Percentiles rank a stretch among this genome's conserved stretches.
Conservation (phyloP, 2,113 vertebrate species). For the Protomyctophum bolini region DNA sequence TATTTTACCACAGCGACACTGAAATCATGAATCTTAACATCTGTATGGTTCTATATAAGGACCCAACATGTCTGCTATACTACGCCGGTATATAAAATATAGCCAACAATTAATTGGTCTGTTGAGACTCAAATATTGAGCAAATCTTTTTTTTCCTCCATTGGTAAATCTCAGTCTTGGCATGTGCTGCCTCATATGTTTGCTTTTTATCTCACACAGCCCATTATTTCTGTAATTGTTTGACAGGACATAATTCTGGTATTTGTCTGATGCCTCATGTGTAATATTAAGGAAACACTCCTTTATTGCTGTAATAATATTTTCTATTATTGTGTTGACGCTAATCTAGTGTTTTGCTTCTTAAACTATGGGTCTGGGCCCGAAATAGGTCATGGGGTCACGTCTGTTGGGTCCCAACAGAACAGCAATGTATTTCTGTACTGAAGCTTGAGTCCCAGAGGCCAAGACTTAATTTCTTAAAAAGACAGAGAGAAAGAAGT, state of each 20-base stretch:
- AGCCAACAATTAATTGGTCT: conserved; percentile 53
- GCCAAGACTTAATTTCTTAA: background rate
- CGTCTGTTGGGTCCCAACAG: background rate
- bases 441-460: background rate
- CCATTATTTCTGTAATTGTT: conserved; percentile 10
- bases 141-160: conserved; percentile 29
- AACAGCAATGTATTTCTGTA: background rate
- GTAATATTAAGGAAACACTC: background rate
- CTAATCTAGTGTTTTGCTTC: background rate
- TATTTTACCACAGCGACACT: conserved; percentile 20
- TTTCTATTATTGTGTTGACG: background rate
- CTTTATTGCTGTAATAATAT: background rate
- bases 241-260: conserved; percentile 17
- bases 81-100: conserved; percentile 57
- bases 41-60: conserved; percentile 38
- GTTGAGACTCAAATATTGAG: conserved; percentile 50
- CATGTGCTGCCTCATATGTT: background rate
- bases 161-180: conserved; percentile 7
- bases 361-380: background rate
- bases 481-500: background rate
- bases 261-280: conserved; percentile 13
- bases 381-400: background rate
- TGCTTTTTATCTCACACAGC: background rate
- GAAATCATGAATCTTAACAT: conserved; percentile 54
- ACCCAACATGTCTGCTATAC: conserved; percentile 47